Conservation (phyloP, 2,797 vertebrate genomes). For the Sus cebifrons region DNA sequence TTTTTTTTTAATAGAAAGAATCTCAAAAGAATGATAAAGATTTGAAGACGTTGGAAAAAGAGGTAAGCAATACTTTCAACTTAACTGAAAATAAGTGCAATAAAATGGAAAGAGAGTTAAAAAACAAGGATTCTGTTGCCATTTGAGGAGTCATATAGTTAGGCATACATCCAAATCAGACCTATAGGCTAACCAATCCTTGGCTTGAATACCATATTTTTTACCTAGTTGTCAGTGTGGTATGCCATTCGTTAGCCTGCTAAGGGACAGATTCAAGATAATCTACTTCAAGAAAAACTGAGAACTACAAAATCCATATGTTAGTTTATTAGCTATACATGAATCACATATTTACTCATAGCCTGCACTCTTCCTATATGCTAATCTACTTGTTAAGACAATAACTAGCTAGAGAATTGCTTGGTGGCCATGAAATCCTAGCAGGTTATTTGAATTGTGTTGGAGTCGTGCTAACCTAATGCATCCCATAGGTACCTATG, state of each 20-base stretch:
- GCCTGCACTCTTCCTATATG: background rate
- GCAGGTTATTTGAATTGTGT: background rate
- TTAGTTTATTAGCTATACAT: background rate
- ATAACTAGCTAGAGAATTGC: background rate
- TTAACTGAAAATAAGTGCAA: background rate
- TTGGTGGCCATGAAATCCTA: background rate
- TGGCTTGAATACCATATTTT: background rate
- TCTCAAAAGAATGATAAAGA: constrained; percentile 92
- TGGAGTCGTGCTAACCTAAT: background rate
- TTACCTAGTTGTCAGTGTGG: background rate
- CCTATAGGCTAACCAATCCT: background rate
- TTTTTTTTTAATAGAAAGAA: constrained; percentile 87
- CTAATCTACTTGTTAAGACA: background rate
- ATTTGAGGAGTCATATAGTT: background rate
- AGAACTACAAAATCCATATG: background rate
- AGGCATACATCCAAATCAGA: background rate
- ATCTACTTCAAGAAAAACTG: background rate
- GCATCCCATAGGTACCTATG: background rate
- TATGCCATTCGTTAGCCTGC: background rate
- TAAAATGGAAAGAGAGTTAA: background rate
- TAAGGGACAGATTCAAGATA: background rate
- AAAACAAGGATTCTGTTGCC: background rate
- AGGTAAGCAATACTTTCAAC: constrained; percentile 90
- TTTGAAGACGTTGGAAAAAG: constrained; percentile 94
- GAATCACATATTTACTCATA: background rate